Evolutionary conservation across 2,888 invertebrate genomes (phyloP).

Genomic region (Eurytoma californica): DNA sequence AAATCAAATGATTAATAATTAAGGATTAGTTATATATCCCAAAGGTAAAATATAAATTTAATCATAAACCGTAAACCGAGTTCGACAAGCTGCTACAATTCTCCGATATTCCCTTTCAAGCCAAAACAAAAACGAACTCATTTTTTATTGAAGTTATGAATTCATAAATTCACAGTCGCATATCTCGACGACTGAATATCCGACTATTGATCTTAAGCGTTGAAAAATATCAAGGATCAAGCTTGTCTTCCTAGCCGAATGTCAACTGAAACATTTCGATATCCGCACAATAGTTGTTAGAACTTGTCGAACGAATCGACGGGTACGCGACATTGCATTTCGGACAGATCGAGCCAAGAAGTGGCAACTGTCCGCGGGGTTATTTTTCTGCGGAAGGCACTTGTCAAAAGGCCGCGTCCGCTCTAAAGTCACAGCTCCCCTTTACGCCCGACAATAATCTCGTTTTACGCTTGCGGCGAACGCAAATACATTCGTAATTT

Average conservation of each 20-base stretch:
- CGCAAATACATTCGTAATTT: slow-evolving; percentile 2
- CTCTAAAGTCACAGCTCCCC: slow-evolving; percentile 26
- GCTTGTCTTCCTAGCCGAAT: neutral
- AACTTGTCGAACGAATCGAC: too few relatives aligned
- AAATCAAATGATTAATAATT: too few relatives aligned
- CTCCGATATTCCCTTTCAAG: too few relatives aligned
- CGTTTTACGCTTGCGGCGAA: slow-evolving; percentile 34
- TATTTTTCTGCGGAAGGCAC: slow-evolving; percentile 13
- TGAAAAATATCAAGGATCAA: neutral
- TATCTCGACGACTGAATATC: too few relatives aligned
- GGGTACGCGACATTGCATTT: neutral
- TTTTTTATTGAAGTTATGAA: too few relatives aligned
- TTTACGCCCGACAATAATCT: slow-evolving; percentile 46
- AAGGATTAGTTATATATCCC: too few relatives aligned
- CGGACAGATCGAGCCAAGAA: neutral
- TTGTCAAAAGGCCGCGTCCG: neutral
- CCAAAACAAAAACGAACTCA: too few relatives aligned
- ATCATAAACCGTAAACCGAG: too few relatives aligned
- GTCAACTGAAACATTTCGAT: neutral
- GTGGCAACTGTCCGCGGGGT: neutral
- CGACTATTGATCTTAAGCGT: neutral
- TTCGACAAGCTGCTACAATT: too few relatives aligned
- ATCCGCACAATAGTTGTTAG: too few relatives aligned
- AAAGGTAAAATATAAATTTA: too few relatives aligned
- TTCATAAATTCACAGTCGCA: too few relatives aligned